Base-by-base conservation (phyloP, 1,140 invertebrate genomes). In the Dermatophagoides farinae region DNA sequence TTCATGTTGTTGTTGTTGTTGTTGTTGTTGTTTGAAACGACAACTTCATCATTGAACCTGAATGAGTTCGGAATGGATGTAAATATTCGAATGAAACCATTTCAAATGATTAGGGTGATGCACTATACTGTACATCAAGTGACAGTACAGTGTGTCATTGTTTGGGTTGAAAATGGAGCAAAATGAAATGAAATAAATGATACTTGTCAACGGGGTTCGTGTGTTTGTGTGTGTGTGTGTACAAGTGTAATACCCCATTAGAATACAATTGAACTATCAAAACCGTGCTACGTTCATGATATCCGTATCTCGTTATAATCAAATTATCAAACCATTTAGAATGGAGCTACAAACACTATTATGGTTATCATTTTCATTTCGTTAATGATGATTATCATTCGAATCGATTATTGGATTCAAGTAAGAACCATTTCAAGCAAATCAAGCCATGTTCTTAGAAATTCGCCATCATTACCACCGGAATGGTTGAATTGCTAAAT, bases 241-340 rank as follows among this genome's bases (percentile, higher is more conserved):
- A 38, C 6, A 44, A 20, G 12, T 14, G 20, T 8, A 20, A 16
- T 6, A 55, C 2, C 25, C 4, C 2, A 55, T 20, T 18, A 1
- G 10, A 39, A 2, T 40, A 1, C 14, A 16, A 12, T 5, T 39
- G 8, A 20, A 9, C 10, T 4, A 12, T 44, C 1, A 5, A 38
- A 55, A 14, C 53, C 53, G 25, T 55, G 5, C 53, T 11, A 44
- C 18, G n/a, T 44, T 20, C 10, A 44, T 20, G 53, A 23, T 55
- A 55, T 55, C 53, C 14, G 53, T 55, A 23, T 55, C 6, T 55
- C 53, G 53, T 55, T 55, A 55, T 55, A 55, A 55, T 55, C 53
- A 55, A 55, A 55, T 55, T 55, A 55, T 55, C 14, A 38, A 55
- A 14, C 25, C 53, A 55, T 55, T 55, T 23, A 31, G 53, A 14